A percentile compares a stretch with the other conserved stretches of the same genome.
Evolutionary conservation across 2,113 vertebrate species (phyloP).

Genomic region (Bubo bubo): DNA sequence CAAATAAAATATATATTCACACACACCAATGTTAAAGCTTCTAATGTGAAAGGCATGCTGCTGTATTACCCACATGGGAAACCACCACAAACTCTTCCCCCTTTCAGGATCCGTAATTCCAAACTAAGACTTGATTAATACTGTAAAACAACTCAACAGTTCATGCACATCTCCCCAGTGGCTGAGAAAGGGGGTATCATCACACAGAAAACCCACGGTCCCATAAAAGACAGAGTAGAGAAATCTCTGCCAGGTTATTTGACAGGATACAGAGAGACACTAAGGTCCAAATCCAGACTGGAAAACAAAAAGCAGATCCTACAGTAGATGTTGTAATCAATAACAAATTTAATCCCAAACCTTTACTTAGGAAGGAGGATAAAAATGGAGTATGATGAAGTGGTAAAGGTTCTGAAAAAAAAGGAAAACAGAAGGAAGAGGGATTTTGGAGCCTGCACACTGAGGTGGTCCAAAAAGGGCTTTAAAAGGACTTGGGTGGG

Average conservation of each 20-base stretch:
- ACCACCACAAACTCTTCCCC: not conserved
- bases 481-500: not conserved
- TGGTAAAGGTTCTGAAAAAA: not conserved
- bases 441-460: not conserved
- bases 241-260: not conserved
- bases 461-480: not conserved
- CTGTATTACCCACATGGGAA: not conserved
- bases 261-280: not conserved
- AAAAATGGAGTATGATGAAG: not conserved
- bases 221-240: not conserved
- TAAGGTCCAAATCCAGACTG: not conserved
- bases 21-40: not conserved
- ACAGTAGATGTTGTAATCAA: not conserved
- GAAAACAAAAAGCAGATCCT: not conserved
- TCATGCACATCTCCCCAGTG: not conserved
- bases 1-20: not conserved
- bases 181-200: not conserved
- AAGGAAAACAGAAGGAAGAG: not conserved
- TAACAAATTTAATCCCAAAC: not conserved
- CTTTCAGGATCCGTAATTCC: not conserved
- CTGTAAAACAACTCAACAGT: not conserved
- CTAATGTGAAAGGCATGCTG: not conserved
- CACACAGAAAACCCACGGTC: not conserved
- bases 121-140: not conserved
- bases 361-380: not conserved